Base-by-base conservation (phyloP, 1,140 invertebrate species). In the Drosophila busckii region DNA sequence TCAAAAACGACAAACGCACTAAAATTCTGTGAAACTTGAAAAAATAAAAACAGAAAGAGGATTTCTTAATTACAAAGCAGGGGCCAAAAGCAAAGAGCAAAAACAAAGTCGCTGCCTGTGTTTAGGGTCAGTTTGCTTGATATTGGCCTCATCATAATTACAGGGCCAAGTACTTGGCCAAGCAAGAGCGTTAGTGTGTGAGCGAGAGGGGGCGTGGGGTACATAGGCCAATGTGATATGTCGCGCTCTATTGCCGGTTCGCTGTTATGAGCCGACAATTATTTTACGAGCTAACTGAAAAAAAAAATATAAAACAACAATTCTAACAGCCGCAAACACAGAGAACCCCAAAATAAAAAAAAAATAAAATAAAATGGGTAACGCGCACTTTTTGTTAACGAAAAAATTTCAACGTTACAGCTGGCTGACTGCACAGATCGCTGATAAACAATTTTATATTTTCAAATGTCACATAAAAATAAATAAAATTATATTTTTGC, bases 111-210 rank as follows among this genome's bases (percentile, higher is more conserved):
- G 63, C 53, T 54, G 64, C 63, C 53, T 54, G 64, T 59, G 37
- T 66, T 75, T 82, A 83, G 75, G 69, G 76, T 82, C 76, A 44
- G 64, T 53, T 58, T 82, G n/a, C 75, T 82, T 70, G 52, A 38
- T 75, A 82, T 82, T 82, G 76, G 75, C 76, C 70, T 83, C 76
- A 83, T 83, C 75, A 75, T 83, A 82, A 82, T 82, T 82, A 82
- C 76, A 54, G 61, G 50, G 76, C 70, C n/a, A n/a, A 55, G 65
- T 38, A 32, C 41, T 45, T 50, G 60, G 58, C 50, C 53, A 28
- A 48, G 38, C 56, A 35, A 59, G 56, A 59, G 29, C 54, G 56
- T 59, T 60, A 53, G 37, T 60, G 40, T 13, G n/a, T n/a, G n/a
- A n/a, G n/a, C n/a, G n/a, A n/a, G n/a, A n/a, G n/a, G n/a, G n/a